phyloP scores from a whole-genome alignment of 2,888 invertebrate genomes.

The Bombyx huttoni region DNA sequence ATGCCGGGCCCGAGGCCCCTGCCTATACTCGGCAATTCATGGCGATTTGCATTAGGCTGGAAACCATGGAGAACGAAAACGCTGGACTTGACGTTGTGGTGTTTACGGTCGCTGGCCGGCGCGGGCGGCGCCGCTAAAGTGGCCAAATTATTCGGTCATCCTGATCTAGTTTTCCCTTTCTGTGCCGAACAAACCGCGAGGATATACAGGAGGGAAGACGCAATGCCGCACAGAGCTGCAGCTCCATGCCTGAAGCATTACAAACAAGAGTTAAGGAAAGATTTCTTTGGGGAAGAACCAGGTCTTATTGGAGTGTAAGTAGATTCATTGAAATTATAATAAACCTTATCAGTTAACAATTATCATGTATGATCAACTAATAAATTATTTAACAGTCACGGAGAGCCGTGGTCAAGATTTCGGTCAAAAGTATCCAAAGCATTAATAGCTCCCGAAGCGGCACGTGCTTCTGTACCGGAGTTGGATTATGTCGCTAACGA shows the following conservation, averaged over 20 bases:
- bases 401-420: conserved; percentile 88
- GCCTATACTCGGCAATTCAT: conserved; percentile 83
- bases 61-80: conserved; percentile 68
- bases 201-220: conserved; percentile 79
- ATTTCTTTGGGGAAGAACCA: conserved; percentile 80
- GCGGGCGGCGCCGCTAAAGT: conserved; percentile 74
- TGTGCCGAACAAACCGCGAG: conserved; percentile 81
- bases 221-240: conserved; percentile 79
- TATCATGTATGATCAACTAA: background rate
- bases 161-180: conserved; percentile 81
- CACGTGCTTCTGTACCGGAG: conserved; percentile 81
- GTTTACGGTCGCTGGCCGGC: conserved; percentile 57
- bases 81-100: conserved; percentile 63
- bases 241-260: conserved; percentile 82
- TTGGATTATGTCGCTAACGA: conserved; percentile 83
- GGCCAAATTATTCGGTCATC: conserved; percentile 81
- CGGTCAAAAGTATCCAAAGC: conserved; percentile 88
- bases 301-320: conserved; percentile 84
- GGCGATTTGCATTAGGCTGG: conserved; percentile 79
- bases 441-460: conserved; percentile 84
- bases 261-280: conserved; percentile 76
- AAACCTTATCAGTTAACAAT: too few species aligned
- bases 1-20: conserved; percentile 83
- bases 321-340: background rate
- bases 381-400: conserved; percentile 75